Percentiles rank a stretch among this genome's conserved stretches.
These are phyloP conservation scores for Acholoe squamosa DNA, from an alignment of 2,888 invertebrate genomes.

Conservation along the genomic window DNA sequence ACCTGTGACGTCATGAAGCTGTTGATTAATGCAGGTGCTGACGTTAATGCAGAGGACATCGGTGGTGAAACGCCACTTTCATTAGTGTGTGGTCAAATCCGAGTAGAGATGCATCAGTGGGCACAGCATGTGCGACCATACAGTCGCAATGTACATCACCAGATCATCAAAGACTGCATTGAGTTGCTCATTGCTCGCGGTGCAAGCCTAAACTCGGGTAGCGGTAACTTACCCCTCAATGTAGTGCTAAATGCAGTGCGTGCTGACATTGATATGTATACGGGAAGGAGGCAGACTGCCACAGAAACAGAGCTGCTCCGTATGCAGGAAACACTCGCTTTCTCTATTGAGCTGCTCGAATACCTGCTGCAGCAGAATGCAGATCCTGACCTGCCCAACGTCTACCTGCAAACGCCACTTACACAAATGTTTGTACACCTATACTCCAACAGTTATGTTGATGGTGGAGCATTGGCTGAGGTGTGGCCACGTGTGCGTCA, in stretches of 20 bases:
- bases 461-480: not conserved
- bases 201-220: slow-evolving; percentile 32
- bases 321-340: slow-evolving; percentile 5
- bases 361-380: slow-evolving; percentile 11
- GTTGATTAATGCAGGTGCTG: slow-evolving; percentile 10
- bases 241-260: slow-evolving; percentile 17
- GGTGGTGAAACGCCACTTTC: slow-evolving; percentile 12
- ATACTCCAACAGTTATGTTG: slow-evolving; percentile 20
- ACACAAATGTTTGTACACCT: slow-evolving; percentile 46
- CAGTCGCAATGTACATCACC: slow-evolving; percentile 12
- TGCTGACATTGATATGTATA: slow-evolving; percentile 17
- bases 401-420: slow-evolving; percentile 29
- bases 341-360: slow-evolving; percentile 43
- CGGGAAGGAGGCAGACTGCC: not conserved
- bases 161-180: slow-evolving; percentile 27
- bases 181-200: not conserved
- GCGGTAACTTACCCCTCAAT: slow-evolving; percentile 5
- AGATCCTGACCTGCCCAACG: slow-evolving; percentile 10
- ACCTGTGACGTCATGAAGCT: slow-evolving; percentile 25
- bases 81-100: slow-evolving; percentile 25
- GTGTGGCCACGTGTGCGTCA: slow-evolving; percentile 37
- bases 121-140: slow-evolving; percentile 15
- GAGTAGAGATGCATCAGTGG: slow-evolving; percentile 13
- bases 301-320: slow-evolving; percentile 12
- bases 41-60: slow-evolving; percentile 21